These are phyloP conservation scores for Cosmorhoe ocellata DNA, from an alignment of 2,888 invertebrate genomes.

Conservation along the genomic window DNA sequence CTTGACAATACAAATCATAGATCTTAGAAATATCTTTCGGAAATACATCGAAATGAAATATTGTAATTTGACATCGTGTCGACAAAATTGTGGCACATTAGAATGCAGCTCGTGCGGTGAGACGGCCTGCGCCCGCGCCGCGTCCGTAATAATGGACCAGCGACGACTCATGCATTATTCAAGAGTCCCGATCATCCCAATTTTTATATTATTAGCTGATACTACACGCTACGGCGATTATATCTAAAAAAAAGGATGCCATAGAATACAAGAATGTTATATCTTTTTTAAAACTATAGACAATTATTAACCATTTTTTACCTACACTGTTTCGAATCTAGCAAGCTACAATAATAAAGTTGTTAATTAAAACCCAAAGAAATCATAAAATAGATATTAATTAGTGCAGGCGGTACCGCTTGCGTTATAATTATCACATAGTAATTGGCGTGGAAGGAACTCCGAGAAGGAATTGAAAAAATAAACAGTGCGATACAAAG, in stretches of 20 bases:
- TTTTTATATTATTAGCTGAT: conserved; percentile 56
- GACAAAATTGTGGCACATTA: conserved; percentile 64
- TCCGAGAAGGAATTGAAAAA: conserved; percentile 64
- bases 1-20: conserved; percentile 48
- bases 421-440: conserved; percentile 58
- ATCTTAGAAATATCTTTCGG: conserved; percentile 55
- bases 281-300: no score
- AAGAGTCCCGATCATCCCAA: conserved; percentile 61
- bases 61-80: conserved; percentile 59
- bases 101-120: conserved; percentile 76
- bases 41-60: conserved; percentile 59
- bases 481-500: conserved; percentile 72
- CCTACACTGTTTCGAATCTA: neutral
- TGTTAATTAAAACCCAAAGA: conserved; percentile 22
- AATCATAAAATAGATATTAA: conserved; percentile 49
- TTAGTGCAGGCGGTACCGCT: conserved; percentile 41
- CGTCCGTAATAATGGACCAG: conserved; percentile 68
- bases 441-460: conserved; percentile 58
- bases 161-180: conserved; percentile 69
- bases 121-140: conserved; percentile 53
- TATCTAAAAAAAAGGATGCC: conserved; percentile 32
- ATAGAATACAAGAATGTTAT: neutral
- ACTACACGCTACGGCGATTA: conserved; percentile 25
- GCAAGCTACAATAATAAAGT: conserved; percentile 1
- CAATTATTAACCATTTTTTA: no score